A percentile compares a stretch with the other conserved stretches of the same genome.
Conservation (phyloP, 2,113 vertebrate genomes). For the Syrmaticus mikado region DNA sequence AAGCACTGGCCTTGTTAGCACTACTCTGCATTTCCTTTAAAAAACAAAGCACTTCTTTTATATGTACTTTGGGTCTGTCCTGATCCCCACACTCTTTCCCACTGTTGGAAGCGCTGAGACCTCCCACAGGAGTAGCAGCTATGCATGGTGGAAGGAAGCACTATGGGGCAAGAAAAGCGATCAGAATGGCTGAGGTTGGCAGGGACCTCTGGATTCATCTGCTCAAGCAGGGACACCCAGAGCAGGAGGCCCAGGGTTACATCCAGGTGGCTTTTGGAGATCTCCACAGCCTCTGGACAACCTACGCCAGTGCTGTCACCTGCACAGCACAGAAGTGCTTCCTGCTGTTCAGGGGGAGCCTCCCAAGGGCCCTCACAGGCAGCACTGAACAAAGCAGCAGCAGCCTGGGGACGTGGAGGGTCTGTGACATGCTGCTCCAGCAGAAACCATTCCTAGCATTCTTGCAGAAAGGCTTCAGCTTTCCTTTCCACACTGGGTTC, state of each 20-base stretch:
- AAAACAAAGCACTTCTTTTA: background rate
- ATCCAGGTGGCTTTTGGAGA: background rate
- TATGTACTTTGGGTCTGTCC: rapidly evolving
- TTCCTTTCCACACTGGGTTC: background rate
- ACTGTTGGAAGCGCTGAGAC: background rate
- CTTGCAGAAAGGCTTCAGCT: background rate
- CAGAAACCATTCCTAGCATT: background rate
- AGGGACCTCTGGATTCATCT: background rate
- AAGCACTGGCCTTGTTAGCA: background rate
- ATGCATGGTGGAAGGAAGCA: background rate
- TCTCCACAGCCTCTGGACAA: background rate
- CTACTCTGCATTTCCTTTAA: background rate
- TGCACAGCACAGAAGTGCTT: background rate
- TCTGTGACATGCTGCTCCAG: background rate
- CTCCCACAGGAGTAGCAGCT: background rate
- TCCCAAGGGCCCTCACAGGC: background rate
- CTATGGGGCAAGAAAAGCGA: background rate
- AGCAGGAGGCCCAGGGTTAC: background rate
- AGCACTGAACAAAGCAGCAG: background rate
- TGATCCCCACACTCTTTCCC: background rate
- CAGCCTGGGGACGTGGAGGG: background rate
- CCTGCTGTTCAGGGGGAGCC: background rate
- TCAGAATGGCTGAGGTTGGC: background rate
- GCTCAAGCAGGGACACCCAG: background rate
- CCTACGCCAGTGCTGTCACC: background rate